Evolutionary conservation across 1,140 invertebrate species (phyloP).

Genomic region (Drosophila tristis): DNA sequence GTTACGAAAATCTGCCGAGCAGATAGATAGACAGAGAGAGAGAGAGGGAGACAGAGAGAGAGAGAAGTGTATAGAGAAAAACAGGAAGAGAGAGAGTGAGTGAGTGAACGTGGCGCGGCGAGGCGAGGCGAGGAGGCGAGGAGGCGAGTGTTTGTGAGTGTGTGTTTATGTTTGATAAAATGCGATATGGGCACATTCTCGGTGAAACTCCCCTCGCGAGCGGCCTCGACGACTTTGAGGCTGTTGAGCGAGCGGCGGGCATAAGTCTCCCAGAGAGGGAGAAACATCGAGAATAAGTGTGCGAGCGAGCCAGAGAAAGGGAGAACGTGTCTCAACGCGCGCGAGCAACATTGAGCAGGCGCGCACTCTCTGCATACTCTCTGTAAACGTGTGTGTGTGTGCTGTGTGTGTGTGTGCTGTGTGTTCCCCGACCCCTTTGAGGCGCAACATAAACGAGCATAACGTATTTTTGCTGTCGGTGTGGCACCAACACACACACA

Average conservation of each 20-base stretch:
- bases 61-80: slow-evolving; percentile 11
- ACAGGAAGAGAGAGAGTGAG: slow-evolving; percentile 25
- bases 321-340: slow-evolving; percentile 63
- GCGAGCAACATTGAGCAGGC: slow-evolving; percentile 48
- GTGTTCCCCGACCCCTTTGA: slow-evolving; percentile 13
- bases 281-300: slow-evolving; percentile 10
- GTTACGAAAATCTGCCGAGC: slow-evolving; percentile 79
- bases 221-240: slow-evolving; percentile 3
- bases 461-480: slow-evolving; percentile 80
- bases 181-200: slow-evolving; percentile 81
- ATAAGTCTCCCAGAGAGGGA: slow-evolving; percentile 1
- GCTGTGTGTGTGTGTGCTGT: background rate
- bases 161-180: slow-evolving; percentile 82
- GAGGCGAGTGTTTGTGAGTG: slow-evolving; percentile 51
- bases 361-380: slow-evolving; percentile 11
- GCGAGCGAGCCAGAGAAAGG: slow-evolving; percentile 19
- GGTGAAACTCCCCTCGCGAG: slow-evolving; percentile 59
- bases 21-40: slow-evolving; percentile 36
- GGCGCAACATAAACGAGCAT: slow-evolving; percentile 73
- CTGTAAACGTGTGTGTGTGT: background rate
- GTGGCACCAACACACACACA: slow-evolving; percentile 48
- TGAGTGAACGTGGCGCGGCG: background rate
- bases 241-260: slow-evolving; percentile 26
- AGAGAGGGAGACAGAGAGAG: slow-evolving; percentile 15
- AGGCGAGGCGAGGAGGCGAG: background rate